Percentiles rank a stretch among this genome's conserved stretches.
These are phyloP conservation scores for Drosophila macrothrix DNA, from an alignment of 2,888 invertebrate species.

Conservation along the genomic window DNA sequence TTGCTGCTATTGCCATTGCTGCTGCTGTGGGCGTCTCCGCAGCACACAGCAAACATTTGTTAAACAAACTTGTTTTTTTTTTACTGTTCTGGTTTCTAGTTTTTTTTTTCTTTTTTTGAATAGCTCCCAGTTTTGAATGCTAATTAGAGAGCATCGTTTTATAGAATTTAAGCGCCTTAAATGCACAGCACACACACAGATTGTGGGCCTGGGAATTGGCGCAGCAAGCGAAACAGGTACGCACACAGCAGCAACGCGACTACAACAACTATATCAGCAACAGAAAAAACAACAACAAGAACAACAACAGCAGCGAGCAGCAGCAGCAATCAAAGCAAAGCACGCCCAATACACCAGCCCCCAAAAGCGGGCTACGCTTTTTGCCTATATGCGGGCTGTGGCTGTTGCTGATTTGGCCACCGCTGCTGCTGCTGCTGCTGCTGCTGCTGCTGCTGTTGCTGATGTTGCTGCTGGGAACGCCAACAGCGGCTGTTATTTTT, in stretches of 20 bases:
- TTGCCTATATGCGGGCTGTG: slow-evolving; percentile 58
- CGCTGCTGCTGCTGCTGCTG: slow-evolving; percentile 45
- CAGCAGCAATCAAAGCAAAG: slow-evolving; percentile 61
- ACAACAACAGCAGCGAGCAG: slow-evolving; percentile 26
- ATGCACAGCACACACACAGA: slow-evolving; percentile 34
- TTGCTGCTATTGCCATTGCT: slow-evolving; percentile 12
- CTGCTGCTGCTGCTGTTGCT: slow-evolving; percentile 28
- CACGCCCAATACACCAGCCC: slow-evolving; percentile 48
- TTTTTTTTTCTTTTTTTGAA: slow-evolving; percentile 17
- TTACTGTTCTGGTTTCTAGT: slow-evolving; percentile 14
- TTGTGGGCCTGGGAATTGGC: slow-evolving; percentile 59
- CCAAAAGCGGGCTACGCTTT: slow-evolving; percentile 61
- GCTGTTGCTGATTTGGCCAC: slow-evolving; percentile 28
- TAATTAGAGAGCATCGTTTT: slow-evolving; percentile 57
- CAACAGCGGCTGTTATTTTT: slow-evolving; percentile 60
- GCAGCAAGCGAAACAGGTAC: slow-evolving; percentile 75
- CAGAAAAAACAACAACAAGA: slow-evolving; percentile 40
- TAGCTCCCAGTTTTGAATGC: slow-evolving; percentile 61
- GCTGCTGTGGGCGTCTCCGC: slow-evolving; percentile 45
- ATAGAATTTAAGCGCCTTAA: slow-evolving; percentile 70
- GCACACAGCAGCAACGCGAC: slow-evolving; percentile 40
- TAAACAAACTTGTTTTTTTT: slow-evolving; percentile 41
- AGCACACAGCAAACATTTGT: slow-evolving; percentile 58
- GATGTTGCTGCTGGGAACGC: slow-evolving; percentile 53
- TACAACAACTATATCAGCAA: slow-evolving; percentile 31